Evolutionary conservation across 2,797 vertebrate species (phyloP).

Genomic region (Hyperoplus lanceolatus): DNA sequence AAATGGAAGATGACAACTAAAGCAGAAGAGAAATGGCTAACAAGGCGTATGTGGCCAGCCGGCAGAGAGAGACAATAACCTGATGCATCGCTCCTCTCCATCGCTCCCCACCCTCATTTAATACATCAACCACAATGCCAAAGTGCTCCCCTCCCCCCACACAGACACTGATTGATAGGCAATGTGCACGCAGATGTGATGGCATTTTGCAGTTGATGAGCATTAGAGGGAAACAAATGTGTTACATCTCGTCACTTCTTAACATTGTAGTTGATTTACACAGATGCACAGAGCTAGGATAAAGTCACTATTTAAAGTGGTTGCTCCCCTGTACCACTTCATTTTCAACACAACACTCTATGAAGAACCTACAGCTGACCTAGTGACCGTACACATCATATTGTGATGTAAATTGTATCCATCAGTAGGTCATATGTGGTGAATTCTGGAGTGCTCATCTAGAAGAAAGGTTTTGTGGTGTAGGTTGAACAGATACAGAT

Average conservation of each 20-base stretch:
- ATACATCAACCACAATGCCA: slow-evolving; percentile 53
- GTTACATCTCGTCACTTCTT: slow-evolving; percentile 4
- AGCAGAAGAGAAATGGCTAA: slow-evolving; percentile 71
- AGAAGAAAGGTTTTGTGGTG: neutral
- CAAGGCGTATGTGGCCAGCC: slow-evolving; percentile 61
- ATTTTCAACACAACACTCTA: neutral
- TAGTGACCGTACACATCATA: neutral
- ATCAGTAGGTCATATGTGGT: neutral
- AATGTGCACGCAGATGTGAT: slow-evolving; percentile 28
- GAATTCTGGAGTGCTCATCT: neutral
- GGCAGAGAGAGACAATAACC: slow-evolving; percentile 67
- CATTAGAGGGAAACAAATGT: neutral
- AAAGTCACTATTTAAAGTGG: neutral
- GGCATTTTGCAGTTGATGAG: slow-evolving; percentile 10
- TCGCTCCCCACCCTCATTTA: slow-evolving; percentile 50
- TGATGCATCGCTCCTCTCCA: slow-evolving; percentile 46
- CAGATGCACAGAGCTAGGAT: neutral
- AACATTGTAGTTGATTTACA: neutral
- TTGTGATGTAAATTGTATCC: neutral
- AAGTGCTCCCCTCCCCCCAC: slow-evolving; percentile 2
- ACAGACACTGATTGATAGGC: slow-evolving; percentile 52
- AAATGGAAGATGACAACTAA: slow-evolving; percentile 77
- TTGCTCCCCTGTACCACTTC: neutral
- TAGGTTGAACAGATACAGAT: no score
- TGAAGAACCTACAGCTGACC: neutral